Evolutionary conservation across 2,888 invertebrate species (phyloP).

Genomic region (Dyspetes luteomarginatus): DNA sequence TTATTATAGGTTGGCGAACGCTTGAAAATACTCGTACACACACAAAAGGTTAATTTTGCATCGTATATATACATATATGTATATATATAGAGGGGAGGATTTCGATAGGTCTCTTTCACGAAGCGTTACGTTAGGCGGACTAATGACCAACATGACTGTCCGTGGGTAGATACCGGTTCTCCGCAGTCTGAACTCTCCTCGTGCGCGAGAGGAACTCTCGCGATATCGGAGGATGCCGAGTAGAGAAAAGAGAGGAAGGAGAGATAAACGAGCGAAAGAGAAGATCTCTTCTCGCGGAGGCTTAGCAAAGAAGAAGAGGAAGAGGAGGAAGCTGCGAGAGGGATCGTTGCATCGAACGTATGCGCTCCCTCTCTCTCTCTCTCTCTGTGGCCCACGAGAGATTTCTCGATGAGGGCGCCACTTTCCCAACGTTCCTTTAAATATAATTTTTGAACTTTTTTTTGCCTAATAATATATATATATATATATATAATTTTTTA

Average conservation of each 20-base stretch:
- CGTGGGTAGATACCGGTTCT: conserved; percentile 80
- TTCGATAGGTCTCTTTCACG: conserved; percentile 69
- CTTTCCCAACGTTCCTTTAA: conserved; percentile 65
- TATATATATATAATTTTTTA: too few relatives aligned
- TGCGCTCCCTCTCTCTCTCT: conserved; percentile 32
- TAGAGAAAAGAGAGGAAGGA: conserved; percentile 13
- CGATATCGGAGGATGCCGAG: conserved; percentile 12
- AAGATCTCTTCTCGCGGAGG: conserved; percentile 23
- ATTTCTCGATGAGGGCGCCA: conserved; percentile 73
- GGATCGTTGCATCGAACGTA: conserved; percentile 50
- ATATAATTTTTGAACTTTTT: conserved; percentile 24
- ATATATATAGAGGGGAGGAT: neutral
- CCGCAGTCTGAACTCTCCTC: conserved; percentile 57
- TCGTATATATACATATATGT: neutral
- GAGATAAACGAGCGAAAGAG: conserved; percentile 6
- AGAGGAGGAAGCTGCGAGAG: conserved; percentile 37
- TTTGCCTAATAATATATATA: neutral
- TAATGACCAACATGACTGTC: conserved; percentile 81
- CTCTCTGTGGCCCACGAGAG: conserved; percentile 27
- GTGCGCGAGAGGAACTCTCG: conserved; percentile 46
- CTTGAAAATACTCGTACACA: conserved; percentile 10
- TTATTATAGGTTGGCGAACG: conserved; percentile 52
- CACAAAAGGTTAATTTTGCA: conserved; percentile 35
- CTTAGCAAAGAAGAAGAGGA: conserved; percentile 33
- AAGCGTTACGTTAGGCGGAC: conserved; percentile 79